Evolutionary conservation across 2,113 vertebrate species (phyloP).

Genomic region (Apteryx mantelli): DNA sequence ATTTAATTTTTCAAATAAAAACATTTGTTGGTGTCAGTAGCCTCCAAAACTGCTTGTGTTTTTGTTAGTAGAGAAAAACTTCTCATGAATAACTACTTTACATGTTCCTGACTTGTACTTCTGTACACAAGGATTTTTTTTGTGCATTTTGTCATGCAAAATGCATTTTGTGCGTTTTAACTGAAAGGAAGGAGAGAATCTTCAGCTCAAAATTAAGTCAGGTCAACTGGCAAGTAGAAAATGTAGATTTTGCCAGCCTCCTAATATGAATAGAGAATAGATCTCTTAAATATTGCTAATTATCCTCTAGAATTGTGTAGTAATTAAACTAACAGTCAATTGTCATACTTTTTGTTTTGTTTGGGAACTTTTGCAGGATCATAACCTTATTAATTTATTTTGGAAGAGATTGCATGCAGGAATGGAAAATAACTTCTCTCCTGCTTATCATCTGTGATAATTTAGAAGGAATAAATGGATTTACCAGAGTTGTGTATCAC

Average conservation of each 20-base stretch:
- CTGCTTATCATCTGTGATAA: too few species aligned
- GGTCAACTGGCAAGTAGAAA: background rate
- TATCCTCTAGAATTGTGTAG: background rate
- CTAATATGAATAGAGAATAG: background rate
- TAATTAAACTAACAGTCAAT: background rate
- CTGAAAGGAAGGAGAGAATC: background rate
- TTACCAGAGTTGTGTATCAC: background rate
- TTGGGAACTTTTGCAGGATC: background rate
- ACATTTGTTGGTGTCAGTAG: background rate
- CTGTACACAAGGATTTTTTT: background rate
- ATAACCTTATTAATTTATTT: background rate
- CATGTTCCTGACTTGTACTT: background rate
- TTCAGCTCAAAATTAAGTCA: background rate
- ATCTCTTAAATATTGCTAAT: background rate
- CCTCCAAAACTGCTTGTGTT: background rate
- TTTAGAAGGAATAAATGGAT: background rate
- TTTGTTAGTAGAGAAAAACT: background rate
- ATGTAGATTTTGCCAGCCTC: background rate
- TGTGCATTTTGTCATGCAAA: background rate
- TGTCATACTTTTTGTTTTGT: background rate
- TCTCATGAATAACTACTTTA: background rate
- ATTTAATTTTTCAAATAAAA: background rate
- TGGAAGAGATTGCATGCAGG: background rate
- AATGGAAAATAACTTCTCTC: background rate
- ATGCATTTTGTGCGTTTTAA: background rate